phyloP scores from a whole-genome alignment of 2,888 invertebrate species.

The Noctuana brunneofusca region DNA sequence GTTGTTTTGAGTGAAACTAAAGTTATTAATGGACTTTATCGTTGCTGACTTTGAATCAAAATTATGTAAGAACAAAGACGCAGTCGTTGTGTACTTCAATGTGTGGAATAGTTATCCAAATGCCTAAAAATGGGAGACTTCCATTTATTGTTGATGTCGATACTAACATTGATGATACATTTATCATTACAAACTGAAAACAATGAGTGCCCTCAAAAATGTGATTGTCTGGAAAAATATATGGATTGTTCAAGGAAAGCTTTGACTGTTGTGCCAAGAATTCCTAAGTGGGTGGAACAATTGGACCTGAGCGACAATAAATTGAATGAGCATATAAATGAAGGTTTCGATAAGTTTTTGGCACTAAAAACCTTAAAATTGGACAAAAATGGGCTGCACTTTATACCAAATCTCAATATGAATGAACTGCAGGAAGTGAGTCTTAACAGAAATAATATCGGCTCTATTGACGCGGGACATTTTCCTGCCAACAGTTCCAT shows the following conservation, averaged over 20 bases:
- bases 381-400: slow-evolving; percentile 81
- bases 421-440: slow-evolving; percentile 83
- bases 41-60: slow-evolving; percentile 48
- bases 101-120: slow-evolving; percentile 66
- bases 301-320: slow-evolving; percentile 85
- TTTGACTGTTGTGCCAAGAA: slow-evolving; percentile 87
- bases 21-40: slow-evolving; percentile 47
- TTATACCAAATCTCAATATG: slow-evolving; percentile 79
- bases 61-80: slow-evolving; percentile 73
- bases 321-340: slow-evolving; percentile 67
- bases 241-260: slow-evolving; percentile 90
- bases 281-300: slow-evolving; percentile 90
- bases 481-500: slow-evolving; percentile 83
- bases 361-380: slow-evolving; percentile 74
- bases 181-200: slow-evolving; percentile 61
- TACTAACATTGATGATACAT: slow-evolving; percentile 58
- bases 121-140: slow-evolving; percentile 79
- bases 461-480: slow-evolving; percentile 77
- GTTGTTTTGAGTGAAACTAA: slow-evolving; percentile 56
- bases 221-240: slow-evolving; percentile 88
- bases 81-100: slow-evolving; percentile 54
- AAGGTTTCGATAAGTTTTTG: slow-evolving; percentile 61
- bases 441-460: slow-evolving; percentile 85
- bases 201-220: slow-evolving; percentile 85
- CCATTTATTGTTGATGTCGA: slow-evolving; percentile 72